Percentiles rank a stretch among this genome's conserved stretches.
phyloP scores from a whole-genome alignment of 2,113 vertebrate genomes.

The Helogale parvula region DNA sequence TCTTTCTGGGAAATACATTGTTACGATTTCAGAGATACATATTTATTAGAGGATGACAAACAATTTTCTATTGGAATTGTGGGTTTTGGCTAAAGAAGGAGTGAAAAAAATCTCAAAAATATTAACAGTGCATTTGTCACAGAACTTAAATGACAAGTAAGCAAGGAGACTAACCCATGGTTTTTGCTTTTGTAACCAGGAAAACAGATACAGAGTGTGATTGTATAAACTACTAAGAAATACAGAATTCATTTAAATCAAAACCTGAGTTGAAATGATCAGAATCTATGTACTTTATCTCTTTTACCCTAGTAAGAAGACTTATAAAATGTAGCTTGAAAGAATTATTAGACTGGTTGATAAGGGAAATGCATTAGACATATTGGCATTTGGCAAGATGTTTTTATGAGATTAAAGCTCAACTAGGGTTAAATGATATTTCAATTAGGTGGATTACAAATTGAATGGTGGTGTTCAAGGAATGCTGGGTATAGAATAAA shows the following conservation, averaged over 20 bases:
- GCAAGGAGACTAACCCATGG: neutral
- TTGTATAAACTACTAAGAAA: neutral
- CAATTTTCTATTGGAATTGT: neutral
- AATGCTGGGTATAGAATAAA: neutral
- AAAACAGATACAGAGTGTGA: neutral
- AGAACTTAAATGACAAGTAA: neutral
- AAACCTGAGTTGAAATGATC: neutral
- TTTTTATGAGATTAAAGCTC: conserved; percentile 44
- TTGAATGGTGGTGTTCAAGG: neutral
- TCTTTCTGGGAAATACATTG: neutral
- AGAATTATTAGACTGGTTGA: neutral
- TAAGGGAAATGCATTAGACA: neutral
- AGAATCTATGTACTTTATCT: neutral
- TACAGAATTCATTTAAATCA: neutral
- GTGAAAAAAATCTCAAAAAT: neutral
- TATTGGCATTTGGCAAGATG: neutral
- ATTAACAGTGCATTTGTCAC: neutral
- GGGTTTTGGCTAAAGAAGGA: neutral
- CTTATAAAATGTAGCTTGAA: conserved; percentile 9
- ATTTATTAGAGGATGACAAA: neutral
- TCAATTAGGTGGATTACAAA: neutral
- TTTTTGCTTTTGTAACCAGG: neutral
- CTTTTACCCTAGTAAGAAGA: neutral
- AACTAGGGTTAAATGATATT: neutral
- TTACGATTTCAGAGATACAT: neutral